Evolutionary conservation across 1,140 invertebrate genomes (phyloP), one percentile per base, ranked within the genome.

Genomic region (Planococcus citri): DNA sequence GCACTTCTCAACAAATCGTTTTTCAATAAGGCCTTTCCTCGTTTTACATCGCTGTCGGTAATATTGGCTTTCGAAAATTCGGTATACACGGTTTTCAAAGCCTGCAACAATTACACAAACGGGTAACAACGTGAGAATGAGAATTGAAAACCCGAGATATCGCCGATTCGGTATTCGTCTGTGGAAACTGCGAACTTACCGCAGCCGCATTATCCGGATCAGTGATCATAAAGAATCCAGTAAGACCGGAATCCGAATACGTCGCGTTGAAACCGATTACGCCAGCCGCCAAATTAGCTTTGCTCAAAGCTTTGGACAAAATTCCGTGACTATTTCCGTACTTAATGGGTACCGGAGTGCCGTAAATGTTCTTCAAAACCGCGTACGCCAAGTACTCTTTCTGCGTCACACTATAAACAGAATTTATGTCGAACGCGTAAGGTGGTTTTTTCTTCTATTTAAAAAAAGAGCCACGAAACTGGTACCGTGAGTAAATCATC

Each of bases 51-150:
- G 9, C 20, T 12, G 24, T 64, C 60, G 60, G 20, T 64, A 27
- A 64, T 64, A 64, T 64, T 27, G 3, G 60, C 60, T 64, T 64
- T 64, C 3, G 25, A 27, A 25, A 64, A 64, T 20, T 64, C 60
- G 60, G 21, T 24, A 12, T 17, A 64, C 4, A 64, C 60, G 25
- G 60, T 27, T 25, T 64, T 64, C 21, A 25, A 64, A 3, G 22
- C 60, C 60, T 64, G 17, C 3, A 64, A 27, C 12, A 33, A 33
- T 33, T 33, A 12, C 29, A n/a, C n/a, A n/a, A n/a, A n/a, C n/a
- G n/a, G n/a, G n/a, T n/a, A n/a, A n/a, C 29, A 33, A 33, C 29
- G 29, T 33, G 29, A 6, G 29, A 33, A 33, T 12, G 29, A 6
- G 29, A 6, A 12, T 33, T 6, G 29, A 33, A 33, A 33, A 33